These are phyloP conservation scores for Psephotus haematonotus DNA, from an alignment of 2,113 vertebrate genomes.

Conservation along the genomic window DNA sequence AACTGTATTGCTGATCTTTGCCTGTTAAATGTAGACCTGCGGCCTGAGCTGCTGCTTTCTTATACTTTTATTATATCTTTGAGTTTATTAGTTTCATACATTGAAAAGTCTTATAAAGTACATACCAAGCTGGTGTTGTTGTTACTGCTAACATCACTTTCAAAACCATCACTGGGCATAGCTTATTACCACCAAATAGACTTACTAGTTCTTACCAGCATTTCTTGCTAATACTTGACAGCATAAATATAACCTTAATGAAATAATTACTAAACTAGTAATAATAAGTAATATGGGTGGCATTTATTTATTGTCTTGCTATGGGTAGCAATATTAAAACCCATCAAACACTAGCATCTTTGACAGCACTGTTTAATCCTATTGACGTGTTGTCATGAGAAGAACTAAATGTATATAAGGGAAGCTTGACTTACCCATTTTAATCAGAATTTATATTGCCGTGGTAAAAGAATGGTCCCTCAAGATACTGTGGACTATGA, in stretches of 20 bases:
- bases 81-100: not conserved
- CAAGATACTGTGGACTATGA: not conserved
- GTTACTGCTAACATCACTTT: constrained; percentile 24
- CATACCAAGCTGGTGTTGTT: not conserved
- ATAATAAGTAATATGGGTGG: constrained; percentile 54
- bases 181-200: constrained; percentile 36
- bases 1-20: not conserved
- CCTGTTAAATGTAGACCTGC: not conserved
- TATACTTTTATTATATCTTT: constrained; percentile 17
- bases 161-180: not conserved
- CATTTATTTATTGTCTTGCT: constrained; percentile 64
- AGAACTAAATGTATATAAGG: constrained; percentile 55
- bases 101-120: constrained; percentile 40
- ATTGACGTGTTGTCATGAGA: constrained; percentile 15
- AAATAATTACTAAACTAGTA: constrained; percentile 60
- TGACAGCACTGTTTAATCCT: constrained; percentile 62
- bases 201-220: constrained; percentile 38
- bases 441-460: constrained; percentile 47
- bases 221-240: constrained; percentile 35
- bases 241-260: constrained; percentile 49
- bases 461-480: not conserved
- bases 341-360: constrained; percentile 53
- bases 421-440: constrained; percentile 7
- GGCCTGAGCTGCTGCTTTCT: not conserved
- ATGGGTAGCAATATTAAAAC: constrained; percentile 63